These are phyloP conservation scores for Stenurella melanura DNA, from an alignment of 2,888 invertebrate genomes.

Conservation along the genomic window DNA sequence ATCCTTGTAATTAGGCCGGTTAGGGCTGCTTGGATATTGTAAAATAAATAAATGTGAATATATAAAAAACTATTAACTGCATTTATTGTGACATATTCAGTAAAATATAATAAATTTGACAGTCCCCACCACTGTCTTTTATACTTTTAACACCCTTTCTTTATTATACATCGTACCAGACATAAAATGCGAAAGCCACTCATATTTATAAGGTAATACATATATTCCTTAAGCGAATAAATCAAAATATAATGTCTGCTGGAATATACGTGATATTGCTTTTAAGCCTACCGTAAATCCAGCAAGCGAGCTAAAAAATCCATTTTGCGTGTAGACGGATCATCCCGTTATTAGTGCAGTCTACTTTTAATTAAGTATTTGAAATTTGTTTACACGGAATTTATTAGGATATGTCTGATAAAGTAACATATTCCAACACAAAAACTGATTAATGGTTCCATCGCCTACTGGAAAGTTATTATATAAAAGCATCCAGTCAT, in stretches of 20 bases:
- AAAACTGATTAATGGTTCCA: conserved; percentile 36
- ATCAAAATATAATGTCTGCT: conserved; percentile 22
- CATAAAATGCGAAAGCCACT: conserved; percentile 15
- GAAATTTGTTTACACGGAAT: conserved; percentile 26
- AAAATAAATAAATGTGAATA: too few species aligned
- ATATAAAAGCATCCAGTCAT: conserved; percentile 38
- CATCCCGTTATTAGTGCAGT: background rate
- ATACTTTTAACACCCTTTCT: conserved; percentile 4
- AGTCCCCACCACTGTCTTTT: background rate
- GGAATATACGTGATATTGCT: conserved; percentile 31
- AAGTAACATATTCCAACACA: conserved; percentile 16
- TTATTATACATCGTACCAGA: conserved; percentile 8
- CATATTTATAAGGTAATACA: conserved; percentile 17
- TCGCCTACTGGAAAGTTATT: conserved; percentile 29
- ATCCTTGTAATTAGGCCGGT: too few species aligned
- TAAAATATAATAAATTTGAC: background rate
- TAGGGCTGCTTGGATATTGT: too few species aligned
- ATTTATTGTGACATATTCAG: background rate
- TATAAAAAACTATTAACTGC: too few species aligned
- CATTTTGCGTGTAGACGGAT: background rate
- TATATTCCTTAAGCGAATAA: conserved; percentile 19
- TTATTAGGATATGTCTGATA: conserved; percentile 10
- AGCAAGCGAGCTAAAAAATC: background rate
- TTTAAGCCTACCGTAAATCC: conserved; percentile 25
- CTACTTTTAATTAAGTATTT: conserved; percentile 29